Evolutionary conservation across 2,888 invertebrate species (phyloP), one percentile per base, ranked within the genome.

Genomic region (Apamea monoglypha): DNA sequence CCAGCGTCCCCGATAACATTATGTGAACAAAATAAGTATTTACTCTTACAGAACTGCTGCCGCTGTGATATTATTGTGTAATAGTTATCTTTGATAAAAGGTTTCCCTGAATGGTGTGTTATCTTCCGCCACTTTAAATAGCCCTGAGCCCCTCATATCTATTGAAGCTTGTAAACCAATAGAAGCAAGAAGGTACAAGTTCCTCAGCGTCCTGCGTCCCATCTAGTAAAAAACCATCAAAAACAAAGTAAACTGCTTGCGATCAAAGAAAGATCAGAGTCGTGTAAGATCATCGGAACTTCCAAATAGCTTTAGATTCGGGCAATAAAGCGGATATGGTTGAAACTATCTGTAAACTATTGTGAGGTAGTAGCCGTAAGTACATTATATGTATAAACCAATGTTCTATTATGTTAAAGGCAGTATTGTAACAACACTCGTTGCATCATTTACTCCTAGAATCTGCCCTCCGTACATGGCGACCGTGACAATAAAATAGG

Each of bases 271-370:
- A 84, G 47, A 73, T 73, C 74, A 74, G 59, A 85, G 75, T 70
- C 76, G 73, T 70, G 77, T 82, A 63, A 82, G 63, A 67, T 85
- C 86, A 69, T 80, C 61, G 36, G 29, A 77, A 85, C 76, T 82
- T 80, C 12, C 63, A 79, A 85, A 85, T 85, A 77, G 83, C 75
- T 82, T 85, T 85, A 77, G 82, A 85, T 82, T 75, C 53, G n/a
- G 74, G 66, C 72, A 80, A 80, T 85, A 77, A 75, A 29, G 47
- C 69, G 74, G 75, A 67, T 80, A 63, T 53, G 36, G 72, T 61
- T n/a, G 74, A 78, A 70, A 78, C 71, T 79, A 69, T 74, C 68
- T 68, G 72, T 67, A 63, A 76, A 72, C 63, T 74, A 69, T 69
- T 40, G 40, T 40, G 40, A 40, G 40, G 40, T 40, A 40, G 40